Evolutionary conservation across 2,888 invertebrate species (phyloP).

Genomic region (Apodemia duryi): DNA sequence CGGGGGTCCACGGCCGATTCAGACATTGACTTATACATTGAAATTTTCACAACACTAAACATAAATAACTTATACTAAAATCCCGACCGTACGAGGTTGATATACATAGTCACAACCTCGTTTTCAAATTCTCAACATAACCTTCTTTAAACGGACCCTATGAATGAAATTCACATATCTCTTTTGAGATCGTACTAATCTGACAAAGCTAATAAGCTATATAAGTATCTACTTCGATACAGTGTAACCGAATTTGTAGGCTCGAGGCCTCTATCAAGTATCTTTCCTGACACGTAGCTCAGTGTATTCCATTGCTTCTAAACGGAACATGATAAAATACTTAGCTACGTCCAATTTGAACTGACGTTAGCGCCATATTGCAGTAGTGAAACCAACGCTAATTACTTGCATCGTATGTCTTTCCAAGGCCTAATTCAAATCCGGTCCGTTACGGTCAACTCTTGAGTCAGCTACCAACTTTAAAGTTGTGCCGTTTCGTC

Average conservation of each 20-base stretch:
- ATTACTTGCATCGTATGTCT: conserved; percentile 4
- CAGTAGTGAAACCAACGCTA: conserved; percentile 8
- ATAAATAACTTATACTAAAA: conserved; percentile 54
- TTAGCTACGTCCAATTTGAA: conserved; percentile 13
- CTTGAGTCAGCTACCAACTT: not conserved
- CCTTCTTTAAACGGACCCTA: conserved; percentile 32
- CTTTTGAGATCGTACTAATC: conserved; percentile 29
- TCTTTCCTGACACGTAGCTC: conserved; percentile 7
- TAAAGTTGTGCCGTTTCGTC: conserved; percentile 2
- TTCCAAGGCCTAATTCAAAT: conserved; percentile 1
- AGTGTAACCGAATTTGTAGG: not conserved
- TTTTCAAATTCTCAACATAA: conserved; percentile 32
- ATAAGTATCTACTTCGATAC: not conserved
- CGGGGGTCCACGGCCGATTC: conserved; percentile 31
- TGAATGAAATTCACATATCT: conserved; percentile 32
- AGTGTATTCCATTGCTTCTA: conserved; percentile 7
- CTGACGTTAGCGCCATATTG: not conserved
- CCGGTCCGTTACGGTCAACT: conserved; percentile 6
- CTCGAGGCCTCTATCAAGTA: not conserved
- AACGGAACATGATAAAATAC: not conserved
- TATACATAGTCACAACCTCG: conserved; percentile 29
- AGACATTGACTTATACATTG: conserved; percentile 29
- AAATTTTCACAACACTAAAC: conserved; percentile 46
- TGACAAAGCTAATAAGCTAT: conserved; percentile 27
- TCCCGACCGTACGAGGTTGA: conserved; percentile 37